Conservation (phyloP, 37 sponge, comb jelly and placozoan species). For the Crambe crambe region DNA sequence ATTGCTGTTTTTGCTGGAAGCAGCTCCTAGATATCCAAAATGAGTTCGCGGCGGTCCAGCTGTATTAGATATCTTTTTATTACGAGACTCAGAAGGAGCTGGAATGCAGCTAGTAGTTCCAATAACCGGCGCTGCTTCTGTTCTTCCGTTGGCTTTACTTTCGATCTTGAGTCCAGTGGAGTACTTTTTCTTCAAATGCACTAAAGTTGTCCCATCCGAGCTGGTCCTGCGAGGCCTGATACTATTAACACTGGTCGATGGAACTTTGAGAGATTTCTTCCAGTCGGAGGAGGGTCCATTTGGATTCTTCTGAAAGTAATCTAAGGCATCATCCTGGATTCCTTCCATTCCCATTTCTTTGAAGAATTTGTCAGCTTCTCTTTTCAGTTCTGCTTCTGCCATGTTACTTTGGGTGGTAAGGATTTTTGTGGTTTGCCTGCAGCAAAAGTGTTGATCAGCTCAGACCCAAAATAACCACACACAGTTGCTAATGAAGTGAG, state of each 20-base stretch:
- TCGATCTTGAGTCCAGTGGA: conserved; percentile 2
- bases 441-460: too few relatives aligned
- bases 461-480: too few relatives aligned
- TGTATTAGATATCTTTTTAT: neutral
- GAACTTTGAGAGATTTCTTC: conserved; percentile 20
- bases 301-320: conserved; percentile 21
- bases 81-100: neutral
- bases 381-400: conserved; percentile 59
- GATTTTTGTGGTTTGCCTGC: too few relatives aligned
- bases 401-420: too few relatives aligned
- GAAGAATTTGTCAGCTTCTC: conserved; percentile 55
- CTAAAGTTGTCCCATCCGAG: conserved; percentile 3
- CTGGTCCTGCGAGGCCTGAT: conserved; percentile 5
- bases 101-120: too few relatives aligned
- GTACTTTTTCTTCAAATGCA: conserved; percentile 2
- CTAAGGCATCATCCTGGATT: conserved; percentile 10
- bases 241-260: neutral
- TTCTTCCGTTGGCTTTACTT: too few relatives aligned
- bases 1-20: neutral
- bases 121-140: too few relatives aligned
- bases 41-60: neutral
- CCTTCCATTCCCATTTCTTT: conserved; percentile 28
- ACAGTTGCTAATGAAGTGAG: too few relatives aligned
- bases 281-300: neutral
- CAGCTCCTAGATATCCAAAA: neutral